phyloP scores from a whole-genome alignment of 2,797 vertebrate genomes.

The Enteromius radiatus region DNA sequence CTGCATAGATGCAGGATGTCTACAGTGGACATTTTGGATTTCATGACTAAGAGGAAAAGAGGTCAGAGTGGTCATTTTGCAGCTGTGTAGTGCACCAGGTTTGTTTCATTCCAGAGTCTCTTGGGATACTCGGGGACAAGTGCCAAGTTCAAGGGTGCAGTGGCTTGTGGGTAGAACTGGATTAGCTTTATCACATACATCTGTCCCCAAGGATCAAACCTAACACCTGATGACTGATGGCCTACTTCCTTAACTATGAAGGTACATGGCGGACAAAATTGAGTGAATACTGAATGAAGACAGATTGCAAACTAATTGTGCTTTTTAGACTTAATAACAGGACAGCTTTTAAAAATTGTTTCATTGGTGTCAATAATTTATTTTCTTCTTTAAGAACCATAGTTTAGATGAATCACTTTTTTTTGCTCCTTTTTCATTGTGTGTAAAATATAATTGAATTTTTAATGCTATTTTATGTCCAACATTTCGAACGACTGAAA shows the following conservation, averaged over 20 bases:
- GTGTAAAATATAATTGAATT: slow-evolving; percentile 9
- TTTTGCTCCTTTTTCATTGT: neutral
- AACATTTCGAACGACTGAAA: slow-evolving; percentile 34
- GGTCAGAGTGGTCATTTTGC: neutral
- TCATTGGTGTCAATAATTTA: neutral
- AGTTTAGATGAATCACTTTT: neutral
- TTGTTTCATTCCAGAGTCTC: neutral
- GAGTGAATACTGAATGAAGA: neutral
- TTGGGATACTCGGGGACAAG: neutral
- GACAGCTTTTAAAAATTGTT: neutral
- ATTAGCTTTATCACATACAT: neutral
- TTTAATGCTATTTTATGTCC: slow-evolving; percentile 33
- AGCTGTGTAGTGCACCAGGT: neutral
- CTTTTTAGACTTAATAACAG: neutral
- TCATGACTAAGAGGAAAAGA: neutral
- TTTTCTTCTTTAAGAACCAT: slow-evolving; percentile 1
- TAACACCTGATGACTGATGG: slow-evolving; percentile 25
- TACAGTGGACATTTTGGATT: slow-evolving; percentile 4
- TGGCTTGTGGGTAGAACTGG: slow-evolving; percentile 17
- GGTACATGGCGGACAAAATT: neutral
- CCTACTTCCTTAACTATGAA: neutral
- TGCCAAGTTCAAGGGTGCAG: slow-evolving; percentile 23
- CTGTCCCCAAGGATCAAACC: slow-evolving; percentile 16
- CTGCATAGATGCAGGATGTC: neutral
- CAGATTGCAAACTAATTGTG: slow-evolving; percentile 4